A percentile compares a stretch with the other conserved stretches of the same genome.
Evolutionary conservation across 2,888 invertebrate genomes (phyloP).

Genomic region (Cylindroiulus punctatus): DNA sequence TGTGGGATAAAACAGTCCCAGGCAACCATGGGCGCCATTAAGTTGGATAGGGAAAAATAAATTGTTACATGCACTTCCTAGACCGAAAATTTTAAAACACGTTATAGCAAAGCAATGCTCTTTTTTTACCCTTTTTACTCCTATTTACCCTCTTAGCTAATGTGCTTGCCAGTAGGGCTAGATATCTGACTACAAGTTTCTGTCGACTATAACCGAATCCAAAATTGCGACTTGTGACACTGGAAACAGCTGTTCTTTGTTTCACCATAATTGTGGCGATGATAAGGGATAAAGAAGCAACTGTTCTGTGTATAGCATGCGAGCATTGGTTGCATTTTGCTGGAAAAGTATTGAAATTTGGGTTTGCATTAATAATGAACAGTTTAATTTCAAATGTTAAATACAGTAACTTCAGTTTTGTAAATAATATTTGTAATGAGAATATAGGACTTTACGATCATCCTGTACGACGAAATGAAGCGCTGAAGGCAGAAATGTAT

Average conservation of each 20-base stretch:
- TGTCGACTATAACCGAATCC: neutral
- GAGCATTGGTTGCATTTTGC: too few species aligned
- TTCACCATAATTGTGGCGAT: too few species aligned
- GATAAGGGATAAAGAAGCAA: too few species aligned
- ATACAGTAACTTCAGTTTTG: too few species aligned
- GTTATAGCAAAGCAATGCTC: neutral
- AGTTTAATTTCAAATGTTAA: too few species aligned
- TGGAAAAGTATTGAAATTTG: too few species aligned
- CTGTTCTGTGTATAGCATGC: too few species aligned
- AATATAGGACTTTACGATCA: too few species aligned
- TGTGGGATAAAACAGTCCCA: constrained; percentile 17
- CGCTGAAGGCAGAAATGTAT: too few species aligned
- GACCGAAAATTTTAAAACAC: neutral
- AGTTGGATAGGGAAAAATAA: neutral
- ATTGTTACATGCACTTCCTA: neutral
- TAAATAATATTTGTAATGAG: too few species aligned
- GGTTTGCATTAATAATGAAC: too few species aligned
- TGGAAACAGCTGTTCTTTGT: neutral
- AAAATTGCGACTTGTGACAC: neutral
- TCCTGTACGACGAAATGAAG: too few species aligned
- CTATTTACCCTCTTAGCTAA: neutral
- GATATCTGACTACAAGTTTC: neutral
- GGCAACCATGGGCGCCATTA: neutral
- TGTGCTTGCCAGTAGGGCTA: neutral
- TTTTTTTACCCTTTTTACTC: neutral